A percentile compares a stretch with the other conserved stretches of the same genome.
Conservation (phyloP, 1,140 invertebrate species). For the Drosophila lowei region DNA sequence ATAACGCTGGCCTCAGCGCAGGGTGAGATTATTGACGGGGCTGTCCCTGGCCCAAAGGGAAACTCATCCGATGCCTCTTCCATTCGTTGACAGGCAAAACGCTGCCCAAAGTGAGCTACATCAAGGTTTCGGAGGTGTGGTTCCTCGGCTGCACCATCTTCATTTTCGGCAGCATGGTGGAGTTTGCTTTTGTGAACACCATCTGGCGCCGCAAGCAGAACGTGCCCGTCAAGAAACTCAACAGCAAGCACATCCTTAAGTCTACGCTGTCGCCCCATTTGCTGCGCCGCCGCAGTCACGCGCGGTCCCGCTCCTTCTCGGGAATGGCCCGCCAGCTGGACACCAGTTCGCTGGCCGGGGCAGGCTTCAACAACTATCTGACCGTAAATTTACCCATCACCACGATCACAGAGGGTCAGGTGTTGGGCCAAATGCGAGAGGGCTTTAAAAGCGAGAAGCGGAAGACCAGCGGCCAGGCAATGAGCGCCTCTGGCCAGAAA, state of each 20-base stretch:
- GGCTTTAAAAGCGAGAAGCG: not conserved
- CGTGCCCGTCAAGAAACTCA: conserved; percentile 91
- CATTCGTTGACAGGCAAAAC: conserved; percentile 86
- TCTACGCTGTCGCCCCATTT: conserved; percentile 91
- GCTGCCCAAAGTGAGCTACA: conserved; percentile 94
- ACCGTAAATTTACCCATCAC: conserved; percentile 74
- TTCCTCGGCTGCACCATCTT: conserved; percentile 93
- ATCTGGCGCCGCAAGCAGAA: conserved; percentile 93
- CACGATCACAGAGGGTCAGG: conserved; percentile 69
- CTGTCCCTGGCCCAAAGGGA: not conserved
- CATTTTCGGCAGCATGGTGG: conserved; percentile 92
- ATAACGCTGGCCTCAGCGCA: conserved; percentile 93
- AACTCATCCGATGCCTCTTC: not conserved
- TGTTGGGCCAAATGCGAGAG: conserved; percentile 23
- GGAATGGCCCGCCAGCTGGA: conserved; percentile 85
- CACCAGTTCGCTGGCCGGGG: conserved; percentile 74
- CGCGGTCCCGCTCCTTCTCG: conserved; percentile 89
- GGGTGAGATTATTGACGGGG: conserved; percentile 32
- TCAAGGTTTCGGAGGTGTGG: conserved; percentile 96
- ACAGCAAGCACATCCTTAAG: conserved; percentile 92
- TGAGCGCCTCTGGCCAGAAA: conserved; percentile 33
- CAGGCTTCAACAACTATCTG: conserved; percentile 69
- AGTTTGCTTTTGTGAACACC: conserved; percentile 95
- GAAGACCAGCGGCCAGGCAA: conserved; percentile 13
- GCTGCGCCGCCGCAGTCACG: conserved; percentile 87